These are phyloP conservation scores for Osmerus eperlanus DNA, from an alignment of 2,113 vertebrate species.

Conservation along the genomic window DNA sequence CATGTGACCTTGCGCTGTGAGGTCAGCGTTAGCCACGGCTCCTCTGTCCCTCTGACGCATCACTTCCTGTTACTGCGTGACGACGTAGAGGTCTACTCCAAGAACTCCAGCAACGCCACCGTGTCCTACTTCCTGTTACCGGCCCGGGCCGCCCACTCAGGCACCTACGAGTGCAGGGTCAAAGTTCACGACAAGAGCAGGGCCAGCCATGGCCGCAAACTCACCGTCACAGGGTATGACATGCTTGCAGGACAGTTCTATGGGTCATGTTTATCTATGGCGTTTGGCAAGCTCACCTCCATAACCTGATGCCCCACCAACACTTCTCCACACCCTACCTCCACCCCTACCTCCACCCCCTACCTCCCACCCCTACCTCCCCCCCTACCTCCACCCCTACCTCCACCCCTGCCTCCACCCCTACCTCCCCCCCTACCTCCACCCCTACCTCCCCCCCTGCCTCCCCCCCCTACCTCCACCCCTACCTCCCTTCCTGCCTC, in stretches of 20 bases:
- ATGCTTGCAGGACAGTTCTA: not conserved
- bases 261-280: too few species aligned
- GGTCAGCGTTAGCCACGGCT: slow-evolving; percentile 52
- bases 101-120: slow-evolving; percentile 14
- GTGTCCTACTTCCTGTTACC: slow-evolving; percentile 36
- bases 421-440: slow-evolving; percentile 1
- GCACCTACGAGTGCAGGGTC: slow-evolving; percentile 62
- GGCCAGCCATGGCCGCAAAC: not conserved
- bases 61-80: slow-evolving; percentile 53
- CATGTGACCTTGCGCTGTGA: slow-evolving; percentile 51
- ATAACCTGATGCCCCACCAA: too few species aligned
- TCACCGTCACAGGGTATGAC: slow-evolving; percentile 55
- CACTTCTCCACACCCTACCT: too few species aligned
- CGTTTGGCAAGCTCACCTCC: too few species aligned
- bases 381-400: slow-evolving; percentile 7
- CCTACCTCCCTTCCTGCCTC: too few species aligned
- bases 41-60: slow-evolving; percentile 30
- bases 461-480: slow-evolving; percentile 26
- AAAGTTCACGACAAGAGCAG: slow-evolving; percentile 41
- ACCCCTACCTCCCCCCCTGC: slow-evolving; percentile 27
- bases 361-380: not conserved
- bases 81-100: slow-evolving; percentile 29
- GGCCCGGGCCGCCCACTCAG: slow-evolving; percentile 63
- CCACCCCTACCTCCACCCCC: too few species aligned
- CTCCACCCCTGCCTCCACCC: slow-evolving; percentile 30